These are phyloP conservation scores for Rutpela maculata DNA, from an alignment of 2,888 invertebrate genomes.

Conservation along the genomic window DNA sequence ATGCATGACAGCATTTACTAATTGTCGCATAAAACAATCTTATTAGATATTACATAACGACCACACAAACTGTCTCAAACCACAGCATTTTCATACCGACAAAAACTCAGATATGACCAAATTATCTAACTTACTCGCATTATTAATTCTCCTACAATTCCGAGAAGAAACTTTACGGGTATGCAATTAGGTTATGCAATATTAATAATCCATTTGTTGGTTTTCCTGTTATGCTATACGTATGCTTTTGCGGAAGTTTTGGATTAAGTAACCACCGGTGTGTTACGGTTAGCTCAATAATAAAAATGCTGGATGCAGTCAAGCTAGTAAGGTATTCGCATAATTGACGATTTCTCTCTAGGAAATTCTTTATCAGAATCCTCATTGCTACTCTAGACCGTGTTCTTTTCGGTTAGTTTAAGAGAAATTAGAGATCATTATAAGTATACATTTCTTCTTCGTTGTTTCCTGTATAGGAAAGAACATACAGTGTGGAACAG, in stretches of 20 bases:
- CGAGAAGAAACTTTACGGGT: not conserved
- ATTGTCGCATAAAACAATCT: too few relatives aligned
- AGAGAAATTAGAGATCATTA: not conserved
- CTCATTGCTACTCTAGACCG: not conserved
- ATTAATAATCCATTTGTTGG: not conserved
- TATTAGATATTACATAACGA: not conserved
- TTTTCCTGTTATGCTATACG: constrained; percentile 4
- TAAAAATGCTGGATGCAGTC: not conserved
- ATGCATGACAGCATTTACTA: too few relatives aligned
- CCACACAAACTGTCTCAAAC: not conserved
- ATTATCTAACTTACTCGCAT: not conserved
- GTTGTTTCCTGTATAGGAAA: not conserved
- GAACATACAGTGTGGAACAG: too few relatives aligned
- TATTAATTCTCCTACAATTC: not conserved
- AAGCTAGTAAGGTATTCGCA: constrained; percentile 6
- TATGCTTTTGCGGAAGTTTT: not conserved
- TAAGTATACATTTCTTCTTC: not conserved
- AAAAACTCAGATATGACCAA: not conserved
- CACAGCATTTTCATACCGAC: not conserved
- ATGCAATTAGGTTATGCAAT: constrained; percentile 7
- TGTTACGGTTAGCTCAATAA: constrained; percentile 2
- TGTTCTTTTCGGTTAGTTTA: not conserved
- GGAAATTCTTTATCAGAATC: not conserved
- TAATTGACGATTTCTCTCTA: not conserved
- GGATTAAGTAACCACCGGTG: not conserved